A percentile compares a stretch with the other conserved stretches of the same genome.
These are phyloP conservation scores for Pogonomyrmex barbatus DNA, from an alignment of 1,140 invertebrate genomes.

Conservation along the genomic window DNA sequence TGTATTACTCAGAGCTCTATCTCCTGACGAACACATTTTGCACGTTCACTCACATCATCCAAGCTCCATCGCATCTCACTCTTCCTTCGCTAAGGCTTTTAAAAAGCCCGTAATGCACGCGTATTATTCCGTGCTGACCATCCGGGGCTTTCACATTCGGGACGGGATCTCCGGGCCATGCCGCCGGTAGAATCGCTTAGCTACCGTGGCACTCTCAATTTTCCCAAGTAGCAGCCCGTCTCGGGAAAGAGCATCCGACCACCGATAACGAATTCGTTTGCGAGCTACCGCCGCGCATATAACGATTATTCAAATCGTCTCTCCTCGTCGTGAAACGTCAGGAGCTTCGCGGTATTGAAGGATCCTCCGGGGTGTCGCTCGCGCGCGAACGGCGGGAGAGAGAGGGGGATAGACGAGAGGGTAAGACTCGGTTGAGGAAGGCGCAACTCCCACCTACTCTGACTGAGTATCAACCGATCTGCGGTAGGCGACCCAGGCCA, in stretches of 20 bases:
- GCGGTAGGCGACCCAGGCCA: constrained; percentile 72
- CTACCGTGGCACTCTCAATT: constrained; percentile 43
- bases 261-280: constrained; percentile 76
- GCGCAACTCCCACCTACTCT: constrained; percentile 19
- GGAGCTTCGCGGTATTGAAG: constrained; percentile 61
- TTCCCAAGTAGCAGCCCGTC: constrained; percentile 33
- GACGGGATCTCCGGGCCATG: constrained; percentile 9
- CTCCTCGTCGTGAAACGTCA: constrained; percentile 62
- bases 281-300: constrained; percentile 82
- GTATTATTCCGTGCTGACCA: constrained; percentile 57
- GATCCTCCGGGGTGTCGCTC: constrained; percentile 21
- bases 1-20: constrained; percentile 25
- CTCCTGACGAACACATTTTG: background rate
- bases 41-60: constrained; percentile 14
- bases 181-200: constrained; percentile 31
- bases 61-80: background rate
- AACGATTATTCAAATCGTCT: constrained; percentile 86
- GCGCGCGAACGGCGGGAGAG: constrained; percentile 22
- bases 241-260: constrained; percentile 36
- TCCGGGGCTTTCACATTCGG: constrained; percentile 44
- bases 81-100: constrained; percentile 24
- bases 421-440: background rate
- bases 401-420: background rate
- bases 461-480: constrained; percentile 67
- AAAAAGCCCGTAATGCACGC: constrained; percentile 53